Evolutionary conservation across 2,888 invertebrate genomes (phyloP).

Genomic region (Plagodis dolabraria): DNA sequence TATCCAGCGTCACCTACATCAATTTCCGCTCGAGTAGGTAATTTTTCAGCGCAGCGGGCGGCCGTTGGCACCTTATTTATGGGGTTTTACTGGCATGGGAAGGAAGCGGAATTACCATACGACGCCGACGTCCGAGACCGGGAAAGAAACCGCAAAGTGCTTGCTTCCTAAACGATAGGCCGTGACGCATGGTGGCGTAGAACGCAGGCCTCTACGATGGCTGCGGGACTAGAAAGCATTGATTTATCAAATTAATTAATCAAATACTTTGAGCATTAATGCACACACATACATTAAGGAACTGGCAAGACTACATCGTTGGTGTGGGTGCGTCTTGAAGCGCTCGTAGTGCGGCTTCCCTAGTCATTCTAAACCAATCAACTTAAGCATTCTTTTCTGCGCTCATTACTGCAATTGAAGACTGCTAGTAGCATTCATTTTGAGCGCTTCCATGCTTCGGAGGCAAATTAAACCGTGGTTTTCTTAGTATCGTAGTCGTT

Average conservation of each 20-base stretch:
- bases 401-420: no score
- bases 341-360: no score
- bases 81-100: slow-evolving; percentile 61
- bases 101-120: slow-evolving; percentile 82
- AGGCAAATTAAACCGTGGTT: no score
- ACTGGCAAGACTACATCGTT: no score
- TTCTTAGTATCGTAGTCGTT: no score
- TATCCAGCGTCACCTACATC: slow-evolving; percentile 50
- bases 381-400: no score
- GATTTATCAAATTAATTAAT: neutral
- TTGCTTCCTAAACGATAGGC: slow-evolving; percentile 61
- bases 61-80: slow-evolving; percentile 77
- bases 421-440: no score
- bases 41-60: slow-evolving; percentile 75
- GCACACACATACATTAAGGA: no score
- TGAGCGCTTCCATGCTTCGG: no score
- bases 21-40: slow-evolving; percentile 67
- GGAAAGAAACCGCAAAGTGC: slow-evolving; percentile 65
- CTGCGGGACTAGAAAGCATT: slow-evolving; percentile 11
- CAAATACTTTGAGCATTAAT: no score
- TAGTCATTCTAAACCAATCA: no score
- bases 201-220: slow-evolving; percentile 5
- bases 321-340: no score
- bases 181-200: slow-evolving; percentile 52
- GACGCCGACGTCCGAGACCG: slow-evolving; percentile 70